Percentiles rank a stretch among this genome's conserved stretches.
These are phyloP conservation scores for Dromococcyx pavoninus DNA, from an alignment of 2,797 vertebrate genomes.

Conservation along the genomic window DNA sequence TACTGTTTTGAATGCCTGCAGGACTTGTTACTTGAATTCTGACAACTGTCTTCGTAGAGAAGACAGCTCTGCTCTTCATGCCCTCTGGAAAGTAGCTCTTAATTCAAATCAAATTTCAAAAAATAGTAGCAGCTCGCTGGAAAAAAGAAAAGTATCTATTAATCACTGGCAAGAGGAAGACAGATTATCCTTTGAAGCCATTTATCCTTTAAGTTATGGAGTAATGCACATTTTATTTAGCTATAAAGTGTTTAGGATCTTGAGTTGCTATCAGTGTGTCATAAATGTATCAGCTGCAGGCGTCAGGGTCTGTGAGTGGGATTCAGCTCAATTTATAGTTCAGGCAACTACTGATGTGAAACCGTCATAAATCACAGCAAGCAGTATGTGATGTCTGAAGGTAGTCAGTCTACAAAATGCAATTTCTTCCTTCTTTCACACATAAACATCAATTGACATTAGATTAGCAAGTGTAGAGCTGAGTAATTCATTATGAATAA, in stretches of 20 bases:
- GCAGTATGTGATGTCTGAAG: not conserved
- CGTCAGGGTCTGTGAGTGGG: rapidly evolving
- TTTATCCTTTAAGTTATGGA: not conserved
- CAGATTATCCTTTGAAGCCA: not conserved
- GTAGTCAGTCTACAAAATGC: not conserved
- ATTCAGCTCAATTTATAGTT: not conserved
- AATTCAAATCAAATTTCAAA: not conserved
- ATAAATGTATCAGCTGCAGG: not conserved
- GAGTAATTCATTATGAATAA: slow-evolving; percentile 3
- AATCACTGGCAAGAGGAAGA: not conserved
- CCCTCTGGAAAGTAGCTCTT: not conserved
- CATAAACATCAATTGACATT: not conserved
- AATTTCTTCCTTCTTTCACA: not conserved
- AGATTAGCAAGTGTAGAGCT: not conserved
- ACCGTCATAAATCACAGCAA: not conserved
- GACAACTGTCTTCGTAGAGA: not conserved
- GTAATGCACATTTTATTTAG: not conserved
- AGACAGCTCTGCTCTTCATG: not conserved
- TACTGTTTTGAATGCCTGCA: not conserved
- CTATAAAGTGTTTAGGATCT: not conserved
- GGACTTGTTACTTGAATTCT: not conserved
- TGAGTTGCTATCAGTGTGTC: not conserved
- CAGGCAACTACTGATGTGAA: not conserved
- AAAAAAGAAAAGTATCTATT: not conserved
- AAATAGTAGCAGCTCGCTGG: not conserved